A percentile compares a stretch with the other conserved stretches of the same genome.
phyloP scores from a whole-genome alignment of 2,888 invertebrate species.

The Sesia bembeciformis region DNA sequence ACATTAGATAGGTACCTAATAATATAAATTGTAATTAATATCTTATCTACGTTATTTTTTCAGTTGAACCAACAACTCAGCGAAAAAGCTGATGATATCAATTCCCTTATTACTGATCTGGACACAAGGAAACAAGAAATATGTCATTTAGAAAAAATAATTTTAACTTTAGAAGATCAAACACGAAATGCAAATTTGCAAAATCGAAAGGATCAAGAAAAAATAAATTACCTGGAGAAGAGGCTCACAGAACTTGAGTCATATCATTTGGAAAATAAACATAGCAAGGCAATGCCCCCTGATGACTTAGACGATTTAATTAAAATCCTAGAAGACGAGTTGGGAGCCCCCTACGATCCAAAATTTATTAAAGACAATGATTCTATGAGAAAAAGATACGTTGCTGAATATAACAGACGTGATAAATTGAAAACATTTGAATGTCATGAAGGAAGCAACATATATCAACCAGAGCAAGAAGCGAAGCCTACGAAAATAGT shows the following conservation, averaged over 20 bases:
- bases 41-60: slow-evolving; percentile 8
- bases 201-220: slow-evolving; percentile 41
- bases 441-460: slow-evolving; percentile 14
- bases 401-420: slow-evolving; percentile 16
- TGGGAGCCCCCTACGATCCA: slow-evolving; percentile 31
- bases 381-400: slow-evolving; percentile 8
- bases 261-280: slow-evolving; percentile 21
- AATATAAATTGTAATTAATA: neutral
- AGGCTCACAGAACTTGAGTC: slow-evolving; percentile 35
- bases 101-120: slow-evolving; percentile 31
- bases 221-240: slow-evolving; percentile 31
- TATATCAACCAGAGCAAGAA: slow-evolving; percentile 16
- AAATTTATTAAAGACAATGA: slow-evolving; percentile 6
- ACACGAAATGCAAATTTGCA: slow-evolving; percentile 28
- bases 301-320: slow-evolving; percentile 52
- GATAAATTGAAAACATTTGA: slow-evolving; percentile 17
- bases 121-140: slow-evolving; percentile 41
- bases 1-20: too few relatives aligned
- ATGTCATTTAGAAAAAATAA: slow-evolving; percentile 49
- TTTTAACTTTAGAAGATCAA: slow-evolving; percentile 53
- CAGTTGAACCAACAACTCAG: slow-evolving; percentile 39
- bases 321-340: slow-evolving; percentile 55
- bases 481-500: slow-evolving; percentile 24
- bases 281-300: slow-evolving; percentile 24
- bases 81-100: slow-evolving; percentile 49